These are phyloP conservation scores for Triplophysa rosa DNA, from an alignment of 2,113 vertebrate genomes.

Conservation along the genomic window DNA sequence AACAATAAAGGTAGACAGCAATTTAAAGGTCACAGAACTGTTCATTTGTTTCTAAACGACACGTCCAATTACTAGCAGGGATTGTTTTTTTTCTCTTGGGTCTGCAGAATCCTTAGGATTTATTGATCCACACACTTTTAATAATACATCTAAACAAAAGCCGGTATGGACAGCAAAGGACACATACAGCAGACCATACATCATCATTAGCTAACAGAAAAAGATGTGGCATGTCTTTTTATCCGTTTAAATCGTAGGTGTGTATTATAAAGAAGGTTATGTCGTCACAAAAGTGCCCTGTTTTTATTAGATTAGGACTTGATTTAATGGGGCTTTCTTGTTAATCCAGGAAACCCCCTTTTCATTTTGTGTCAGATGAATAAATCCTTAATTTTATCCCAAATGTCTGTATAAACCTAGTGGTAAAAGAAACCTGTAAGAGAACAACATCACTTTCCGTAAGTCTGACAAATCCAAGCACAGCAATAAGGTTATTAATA, in stretches of 20 bases:
- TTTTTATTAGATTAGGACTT: too few relatives aligned
- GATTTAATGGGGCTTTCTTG: too few relatives aligned
- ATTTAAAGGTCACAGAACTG: slow-evolving; percentile 20
- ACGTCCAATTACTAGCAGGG: neutral
- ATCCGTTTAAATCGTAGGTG: neutral
- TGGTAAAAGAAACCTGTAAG: neutral
- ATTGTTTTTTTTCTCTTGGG: slow-evolving; percentile 10
- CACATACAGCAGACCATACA: slow-evolving; percentile 13
- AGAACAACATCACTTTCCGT: neutral
- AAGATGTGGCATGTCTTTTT: slow-evolving; percentile 37
- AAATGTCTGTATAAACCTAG: neutral
- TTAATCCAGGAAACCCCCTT: too few relatives aligned
- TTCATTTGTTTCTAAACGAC: slow-evolving; percentile 16
- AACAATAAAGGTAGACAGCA: neutral
- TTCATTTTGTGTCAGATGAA: neutral
- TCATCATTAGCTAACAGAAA: slow-evolving; percentile 48
- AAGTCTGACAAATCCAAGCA: slow-evolving; percentile 5
- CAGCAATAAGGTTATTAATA: slow-evolving; percentile 70
- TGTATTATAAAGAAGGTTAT: neutral
- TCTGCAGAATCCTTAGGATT: slow-evolving; percentile 1
- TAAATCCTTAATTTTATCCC: neutral
- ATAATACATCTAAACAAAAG: slow-evolving; percentile 26
- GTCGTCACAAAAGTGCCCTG: neutral
- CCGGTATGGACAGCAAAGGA: slow-evolving; percentile 16
- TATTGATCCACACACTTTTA: slow-evolving; percentile 43